Evolutionary conservation across 1,140 invertebrate species (phyloP), one percentile per base, ranked within the genome.

Genomic region (Rhyzopertha dominica): DNA sequence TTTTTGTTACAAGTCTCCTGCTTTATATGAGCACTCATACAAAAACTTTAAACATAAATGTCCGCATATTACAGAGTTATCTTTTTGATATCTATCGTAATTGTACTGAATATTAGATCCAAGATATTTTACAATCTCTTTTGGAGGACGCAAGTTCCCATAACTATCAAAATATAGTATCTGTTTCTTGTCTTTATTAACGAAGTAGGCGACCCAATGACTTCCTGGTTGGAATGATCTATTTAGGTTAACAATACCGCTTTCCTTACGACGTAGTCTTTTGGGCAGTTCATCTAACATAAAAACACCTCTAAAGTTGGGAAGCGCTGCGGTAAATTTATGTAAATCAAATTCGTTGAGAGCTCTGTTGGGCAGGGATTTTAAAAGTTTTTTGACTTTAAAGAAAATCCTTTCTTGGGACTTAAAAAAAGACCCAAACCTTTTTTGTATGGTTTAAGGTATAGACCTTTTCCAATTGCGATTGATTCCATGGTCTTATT

Each of bases 391-490:
- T 59, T 54, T 56, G 17, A 35, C 9, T 29, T 39, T 34, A 25
- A 25, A 32, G 5, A 40, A 40, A 36, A 9, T 9, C 19, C 32
- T 2, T 29, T 29, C 16, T 29, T 29, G 9, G 28, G 28, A 29
- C 28, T 13, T 9, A 29, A 13, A 29, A 26, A 26, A 10, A 58
- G 49, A 26, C 52, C 61, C 8, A 50, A 42, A 9, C 61, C 61
- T 29, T 45, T 63, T 53, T 57, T 62, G 37, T 65, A 59, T 17
- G 58, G 63, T 56, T 63, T 63, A 10, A 66, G 49, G 44, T 56
- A 61, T 26, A 66, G 22, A 19, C 62, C 65, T 51, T 62, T 65
- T 3, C 58, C 63, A 3, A 67, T 12, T 14, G 60, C 59, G 28
- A 59, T 57, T 2, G 45, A 32, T 54, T 63, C 61, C 54, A 67